Conservation (phyloP, 2,888 invertebrate genomes). For the Halictus ligatus region DNA sequence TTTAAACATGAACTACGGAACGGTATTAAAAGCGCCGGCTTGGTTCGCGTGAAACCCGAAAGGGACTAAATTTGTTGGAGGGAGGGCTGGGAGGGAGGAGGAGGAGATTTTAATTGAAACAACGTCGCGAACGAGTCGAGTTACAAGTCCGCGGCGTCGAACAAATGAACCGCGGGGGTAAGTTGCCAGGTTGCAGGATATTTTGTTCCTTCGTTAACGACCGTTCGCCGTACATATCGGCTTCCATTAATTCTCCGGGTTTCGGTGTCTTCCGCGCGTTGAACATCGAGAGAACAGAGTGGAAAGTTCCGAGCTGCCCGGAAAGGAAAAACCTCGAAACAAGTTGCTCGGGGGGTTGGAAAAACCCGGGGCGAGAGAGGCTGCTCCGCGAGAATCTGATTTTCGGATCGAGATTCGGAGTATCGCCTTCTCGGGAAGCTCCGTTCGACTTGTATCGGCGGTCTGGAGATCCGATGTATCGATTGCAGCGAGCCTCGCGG, state of each 20-base stretch:
- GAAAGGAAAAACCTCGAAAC: neutral
- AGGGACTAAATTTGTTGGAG: neutral
- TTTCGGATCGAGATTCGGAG: neutral
- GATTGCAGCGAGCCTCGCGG: constrained; percentile 20
- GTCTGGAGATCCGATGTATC: constrained; percentile 36
- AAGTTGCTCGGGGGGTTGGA: neutral
- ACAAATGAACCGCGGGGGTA: neutral
- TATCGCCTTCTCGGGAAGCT: neutral
- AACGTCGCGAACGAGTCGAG: neutral
- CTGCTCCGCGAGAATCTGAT: neutral
- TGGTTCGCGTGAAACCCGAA: neutral
- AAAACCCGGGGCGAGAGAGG: neutral
- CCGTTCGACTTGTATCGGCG: neutral
- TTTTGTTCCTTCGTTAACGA: neutral
- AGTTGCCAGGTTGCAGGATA: neutral
- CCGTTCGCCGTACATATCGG: neutral
- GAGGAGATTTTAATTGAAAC: neutral
- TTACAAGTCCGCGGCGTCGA: neutral
- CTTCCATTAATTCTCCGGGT: neutral
- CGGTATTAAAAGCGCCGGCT: neutral
- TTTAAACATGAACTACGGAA: neutral
- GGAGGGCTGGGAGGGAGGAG: too few species aligned
- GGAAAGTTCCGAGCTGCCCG: neutral
- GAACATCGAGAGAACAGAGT: neutral
- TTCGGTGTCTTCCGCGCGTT: neutral